Conservation (phyloP, 2,113 vertebrate species). For the Eupsittula cactorum region DNA sequence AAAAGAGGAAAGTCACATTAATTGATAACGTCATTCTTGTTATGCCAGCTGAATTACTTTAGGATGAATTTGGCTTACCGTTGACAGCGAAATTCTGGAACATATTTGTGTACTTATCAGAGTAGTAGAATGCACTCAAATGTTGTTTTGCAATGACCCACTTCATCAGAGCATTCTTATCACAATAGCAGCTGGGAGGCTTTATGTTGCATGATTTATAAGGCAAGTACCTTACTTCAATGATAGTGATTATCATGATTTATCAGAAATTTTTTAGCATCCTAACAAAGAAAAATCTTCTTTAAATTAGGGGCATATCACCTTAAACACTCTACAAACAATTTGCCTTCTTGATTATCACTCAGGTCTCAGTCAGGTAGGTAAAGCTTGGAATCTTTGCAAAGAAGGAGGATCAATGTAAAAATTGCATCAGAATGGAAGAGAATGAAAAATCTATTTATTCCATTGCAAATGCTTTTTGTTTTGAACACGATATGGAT, state of each 20-base stretch:
- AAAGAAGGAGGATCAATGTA: background rate
- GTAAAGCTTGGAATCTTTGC: background rate
- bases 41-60: background rate
- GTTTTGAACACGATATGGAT: background rate
- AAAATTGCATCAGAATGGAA: slow-evolving; percentile 1
- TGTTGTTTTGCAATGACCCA: background rate
- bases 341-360: slow-evolving; percentile 21
- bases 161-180: background rate
- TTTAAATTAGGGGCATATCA: background rate
- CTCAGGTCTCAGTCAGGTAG: background rate
- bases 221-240: slow-evolving; percentile 25
- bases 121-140: background rate
- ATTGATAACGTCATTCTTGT: background rate
- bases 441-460: background rate
- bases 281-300: slow-evolving; percentile 10
- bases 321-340: background rate
- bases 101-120: background rate
- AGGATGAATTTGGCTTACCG: background rate
- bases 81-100: background rate
- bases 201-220: slow-evolving; percentile 41
- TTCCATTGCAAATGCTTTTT: background rate
- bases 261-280: slow-evolving; percentile 39
- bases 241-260: slow-evolving; percentile 14
- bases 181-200: background rate
- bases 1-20: background rate